Evolutionary conservation across 2,888 invertebrate species (phyloP).

Genomic region (Sesia apiformis): DNA sequence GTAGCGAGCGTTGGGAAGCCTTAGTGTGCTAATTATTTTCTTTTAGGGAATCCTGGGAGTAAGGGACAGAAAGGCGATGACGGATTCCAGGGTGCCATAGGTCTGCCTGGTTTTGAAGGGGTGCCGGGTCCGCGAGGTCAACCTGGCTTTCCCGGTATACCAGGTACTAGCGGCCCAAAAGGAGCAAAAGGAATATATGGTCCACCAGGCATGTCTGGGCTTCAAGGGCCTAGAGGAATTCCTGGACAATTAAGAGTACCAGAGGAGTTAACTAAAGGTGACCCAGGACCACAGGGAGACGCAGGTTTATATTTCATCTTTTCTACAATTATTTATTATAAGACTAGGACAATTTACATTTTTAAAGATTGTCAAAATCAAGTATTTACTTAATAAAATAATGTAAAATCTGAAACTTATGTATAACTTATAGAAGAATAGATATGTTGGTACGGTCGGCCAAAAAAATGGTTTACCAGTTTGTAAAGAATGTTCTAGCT

Average conservation of each 20-base stretch:
- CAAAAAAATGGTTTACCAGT: too few species aligned
- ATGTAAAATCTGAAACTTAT: too few species aligned
- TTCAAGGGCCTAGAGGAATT: slow-evolving; percentile 66
- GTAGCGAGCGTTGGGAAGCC: too few species aligned
- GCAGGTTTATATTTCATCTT: slow-evolving; percentile 39
- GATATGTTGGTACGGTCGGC: too few species aligned
- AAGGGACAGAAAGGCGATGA: slow-evolving; percentile 47
- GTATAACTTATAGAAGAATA: too few species aligned
- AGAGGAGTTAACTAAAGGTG: slow-evolving; percentile 34
- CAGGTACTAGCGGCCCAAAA: slow-evolving; percentile 51
- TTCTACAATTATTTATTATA: too few species aligned
- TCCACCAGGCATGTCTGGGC: slow-evolving; percentile 53
- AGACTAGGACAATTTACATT: too few species aligned
- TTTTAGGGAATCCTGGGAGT: slow-evolving; percentile 41
- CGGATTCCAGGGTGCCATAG: slow-evolving; percentile 41
- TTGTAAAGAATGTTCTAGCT: too few species aligned
- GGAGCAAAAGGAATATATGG: slow-evolving; percentile 62
- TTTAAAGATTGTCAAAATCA: too few species aligned
- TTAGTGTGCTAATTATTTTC: not conserved
- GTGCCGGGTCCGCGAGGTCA: slow-evolving; percentile 37
- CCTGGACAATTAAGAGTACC: slow-evolving; percentile 52
- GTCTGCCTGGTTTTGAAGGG: slow-evolving; percentile 42
- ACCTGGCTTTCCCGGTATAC: slow-evolving; percentile 30
- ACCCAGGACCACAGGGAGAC: slow-evolving; percentile 75
- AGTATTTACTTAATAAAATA: too few species aligned